phyloP scores from a whole-genome alignment of 1,140 invertebrate species.

The Thaumatotibia leucotreta region DNA sequence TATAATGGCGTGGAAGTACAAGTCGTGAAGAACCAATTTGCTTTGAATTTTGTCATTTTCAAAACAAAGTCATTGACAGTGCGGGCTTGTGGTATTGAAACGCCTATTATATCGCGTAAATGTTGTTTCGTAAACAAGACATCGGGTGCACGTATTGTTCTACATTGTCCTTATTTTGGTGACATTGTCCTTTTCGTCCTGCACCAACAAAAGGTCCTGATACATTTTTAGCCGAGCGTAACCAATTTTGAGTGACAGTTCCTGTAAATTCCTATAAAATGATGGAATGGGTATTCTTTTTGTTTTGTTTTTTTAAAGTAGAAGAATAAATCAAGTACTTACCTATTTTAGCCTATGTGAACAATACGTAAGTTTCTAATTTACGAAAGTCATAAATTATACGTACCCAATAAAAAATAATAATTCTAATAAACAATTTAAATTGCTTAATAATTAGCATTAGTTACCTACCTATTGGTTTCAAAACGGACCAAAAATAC shows the following conservation, averaged over 20 bases:
- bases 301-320: slow-evolving; percentile 19
- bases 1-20: background rate
- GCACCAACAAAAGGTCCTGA: slow-evolving; percentile 28
- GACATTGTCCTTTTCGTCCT: slow-evolving; percentile 9
- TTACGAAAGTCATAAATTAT: background rate
- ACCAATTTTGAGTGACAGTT: slow-evolving; percentile 44
- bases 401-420: no score
- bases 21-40: background rate
- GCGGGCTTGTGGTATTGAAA: slow-evolving; percentile 46
- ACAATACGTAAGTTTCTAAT: background rate
- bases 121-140: slow-evolving; percentile 60
- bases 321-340: background rate
- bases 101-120: slow-evolving; percentile 36
- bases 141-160: slow-evolving; percentile 45
- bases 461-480: no score
- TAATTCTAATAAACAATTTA: no score
- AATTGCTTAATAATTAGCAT: no score
- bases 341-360: background rate
- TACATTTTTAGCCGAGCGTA: slow-evolving; percentile 37
- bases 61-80: slow-evolving; percentile 33
- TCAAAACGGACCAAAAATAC: no score
- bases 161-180: slow-evolving; percentile 23
- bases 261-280: slow-evolving; percentile 29
- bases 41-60: background rate
- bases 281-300: slow-evolving; percentile 26